Evolutionary conservation across 2,888 invertebrate species (phyloP), one percentile per base, ranked within the genome.

Genomic region (Boloria euphrosyne): DNA sequence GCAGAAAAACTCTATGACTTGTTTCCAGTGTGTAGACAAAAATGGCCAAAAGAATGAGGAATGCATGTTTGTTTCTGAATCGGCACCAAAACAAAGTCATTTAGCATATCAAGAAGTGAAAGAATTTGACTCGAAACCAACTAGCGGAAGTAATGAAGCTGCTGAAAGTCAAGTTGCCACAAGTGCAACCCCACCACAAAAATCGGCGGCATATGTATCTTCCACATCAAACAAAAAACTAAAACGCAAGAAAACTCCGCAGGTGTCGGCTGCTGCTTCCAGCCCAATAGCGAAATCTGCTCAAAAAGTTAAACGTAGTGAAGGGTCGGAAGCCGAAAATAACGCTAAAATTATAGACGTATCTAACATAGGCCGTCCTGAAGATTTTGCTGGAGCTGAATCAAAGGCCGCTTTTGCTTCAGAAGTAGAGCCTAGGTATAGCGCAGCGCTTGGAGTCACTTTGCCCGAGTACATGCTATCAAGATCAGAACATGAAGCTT

Each of bases 21-120:
- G 96, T 79, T 96, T 94, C 80, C 93, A 95, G 73, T 96, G 96
- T 79, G 85, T 94, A 4, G 95, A 96, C 76, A 93, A 94, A 73
- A 93, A 93, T 59, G 96, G 96, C 0, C 89, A 94, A 59, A 94
- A 95, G 80, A 94, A 96, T 76, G 96, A 96, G 83, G 96, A 96
- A 81, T 96, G 96, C 79, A 95, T 96, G 94, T 96, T 94, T 83
- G 93, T 95, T 10, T 95, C 95, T 0, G 95, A 95, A 75, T 94
- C 94, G 0, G 94, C 94, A 51, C 95, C 95, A 0, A 93, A 93
- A 78, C 92, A 93, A 58, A 94, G 94, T 63, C 94, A 94, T 78
- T 84, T 95, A 72, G 94, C 95, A 16, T 95, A 95, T 77, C 94
- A 94, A 78, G 94, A 95, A 84, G 86, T 93, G 1, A 94, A 95